Evolutionary conservation across 2,888 invertebrate species (phyloP).

Genomic region (Petrophora chlorosata): DNA sequence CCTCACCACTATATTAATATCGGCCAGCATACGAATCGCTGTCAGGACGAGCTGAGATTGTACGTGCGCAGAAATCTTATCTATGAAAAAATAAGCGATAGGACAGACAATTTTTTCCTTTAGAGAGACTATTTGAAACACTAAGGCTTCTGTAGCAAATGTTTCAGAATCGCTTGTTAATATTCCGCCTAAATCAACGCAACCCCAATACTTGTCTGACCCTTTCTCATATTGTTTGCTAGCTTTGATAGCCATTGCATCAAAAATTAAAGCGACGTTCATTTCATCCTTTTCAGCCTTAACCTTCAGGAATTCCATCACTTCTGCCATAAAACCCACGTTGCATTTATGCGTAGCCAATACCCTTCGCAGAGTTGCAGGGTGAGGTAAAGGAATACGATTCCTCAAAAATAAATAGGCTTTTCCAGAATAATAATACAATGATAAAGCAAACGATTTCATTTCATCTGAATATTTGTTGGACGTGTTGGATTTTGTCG

Average conservation of each 20-base stretch:
- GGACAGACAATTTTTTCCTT: neutral
- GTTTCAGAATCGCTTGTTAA: neutral
- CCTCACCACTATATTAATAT: conserved; percentile 25
- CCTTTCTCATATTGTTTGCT: neutral
- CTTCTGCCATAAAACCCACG: neutral
- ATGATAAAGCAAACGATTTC: neutral
- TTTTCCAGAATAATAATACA: neutral
- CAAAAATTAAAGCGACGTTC: neutral
- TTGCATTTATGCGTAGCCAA: neutral
- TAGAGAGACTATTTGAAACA: neutral
- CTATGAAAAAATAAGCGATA: neutral
- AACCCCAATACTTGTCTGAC: neutral
- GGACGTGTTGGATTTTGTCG: neutral
- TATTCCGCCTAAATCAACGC: neutral
- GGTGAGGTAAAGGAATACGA: neutral
- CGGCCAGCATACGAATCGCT: conserved; percentile 23
- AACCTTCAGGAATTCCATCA: neutral
- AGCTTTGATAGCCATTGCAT: neutral
- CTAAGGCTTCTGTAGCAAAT: neutral
- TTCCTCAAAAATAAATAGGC: neutral
- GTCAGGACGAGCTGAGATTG: neutral
- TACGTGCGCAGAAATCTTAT: neutral
- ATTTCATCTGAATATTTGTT: neutral
- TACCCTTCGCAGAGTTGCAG: neutral
- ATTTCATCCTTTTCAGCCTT: neutral